Evolutionary conservation across 2,113 vertebrate species (phyloP), one percentile per base, ranked within the genome.

Genomic region (Bucco capensis): DNA sequence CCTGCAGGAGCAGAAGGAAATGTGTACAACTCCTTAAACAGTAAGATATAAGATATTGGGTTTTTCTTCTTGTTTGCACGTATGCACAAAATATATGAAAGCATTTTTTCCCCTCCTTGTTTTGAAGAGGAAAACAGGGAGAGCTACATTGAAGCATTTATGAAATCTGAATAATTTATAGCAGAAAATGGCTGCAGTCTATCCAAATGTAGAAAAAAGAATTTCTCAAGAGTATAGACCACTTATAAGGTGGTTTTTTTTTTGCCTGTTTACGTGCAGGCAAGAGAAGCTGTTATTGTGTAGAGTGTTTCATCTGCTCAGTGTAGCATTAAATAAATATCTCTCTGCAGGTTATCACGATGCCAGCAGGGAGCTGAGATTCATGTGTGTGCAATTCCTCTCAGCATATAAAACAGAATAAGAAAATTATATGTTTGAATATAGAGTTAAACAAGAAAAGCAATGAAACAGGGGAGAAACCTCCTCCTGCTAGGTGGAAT

Each of bases 291-390:
- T 89, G 47, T 86, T 92, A 75, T 49, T 89, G 27, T 87, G 62
- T 24, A 50, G 61, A 94, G 64, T 64, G 51, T 88, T 95, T 94
- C 83, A 87, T 91, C 89, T 96, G 80, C 74, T 96, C 83, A 94
- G 40, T 74, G 58, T 83, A 94, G 77, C 93, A 91, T 97, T 96
- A 95, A 97, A 95, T 95, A 95, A 94, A 90, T 95, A 87, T 75
- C 57, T 87, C 89, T 92, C 83, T 88, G 67, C 67, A 87, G 74
- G 87, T 91, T 95, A 88, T 64, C 3, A 0, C 18, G 70, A 23
- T 76, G n/a, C 33, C 76, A 91, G 87, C 62, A 72, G 89, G 83
- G 56, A 95, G 46, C 57, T 91, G 47, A 86, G 70, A 82, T 23
- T 21, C 56, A 31, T 65, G 44, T 53, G 31, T 81, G 56, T 10